Base-by-base conservation (phyloP, 1,140 invertebrate species). In the Cryptotermes secundus region DNA sequence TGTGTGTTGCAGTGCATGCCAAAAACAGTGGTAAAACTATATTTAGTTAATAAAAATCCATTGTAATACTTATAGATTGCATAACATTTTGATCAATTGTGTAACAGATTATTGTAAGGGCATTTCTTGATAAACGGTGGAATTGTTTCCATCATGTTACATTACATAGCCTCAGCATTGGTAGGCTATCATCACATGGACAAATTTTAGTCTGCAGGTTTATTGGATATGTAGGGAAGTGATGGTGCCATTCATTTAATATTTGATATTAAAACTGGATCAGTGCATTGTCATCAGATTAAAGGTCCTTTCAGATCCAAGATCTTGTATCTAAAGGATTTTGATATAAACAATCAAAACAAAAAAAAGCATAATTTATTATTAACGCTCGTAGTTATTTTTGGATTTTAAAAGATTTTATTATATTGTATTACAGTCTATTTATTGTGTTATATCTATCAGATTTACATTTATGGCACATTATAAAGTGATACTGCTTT, bases 371-470 rank as follows among this genome's bases (percentile, higher is more conserved):
- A 72, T 38, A 6, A 38, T 72, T 72, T 16, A 31, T 59, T n/a
- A n/a, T 72, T 31, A 72, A 72, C 31, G 59, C 59, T 72, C 26
- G 31, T n/a, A 31, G 7, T 72, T 72, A 72, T 31, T 72, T 72
- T 72, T 72, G n/a, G 26, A 72, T n/a, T 72, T n/a, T 72, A 16
- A 72, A 49, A 72, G 59, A 31, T 72, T 72, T 72, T 72, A 31
- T 72, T 72, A 31, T 72, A 72, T 72, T 72, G 26, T 72, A 72
- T 72, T 72, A 72, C 14, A 72, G 31, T 72, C 26, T 72, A 31
- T 59, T 59, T 59, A 59, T 72, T 72, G 9, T 72, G 59, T 72
- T 72, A 72, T 72, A 72, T 72, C 26, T n/a, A 26, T 72, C n/a
- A 31, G 59, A 10, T 72, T 72, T 72, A 31, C 19, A 72, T n/a